Evolutionary conservation across 2,113 vertebrate genomes (phyloP).

Genomic region (Tachycineta bicolor): DNA sequence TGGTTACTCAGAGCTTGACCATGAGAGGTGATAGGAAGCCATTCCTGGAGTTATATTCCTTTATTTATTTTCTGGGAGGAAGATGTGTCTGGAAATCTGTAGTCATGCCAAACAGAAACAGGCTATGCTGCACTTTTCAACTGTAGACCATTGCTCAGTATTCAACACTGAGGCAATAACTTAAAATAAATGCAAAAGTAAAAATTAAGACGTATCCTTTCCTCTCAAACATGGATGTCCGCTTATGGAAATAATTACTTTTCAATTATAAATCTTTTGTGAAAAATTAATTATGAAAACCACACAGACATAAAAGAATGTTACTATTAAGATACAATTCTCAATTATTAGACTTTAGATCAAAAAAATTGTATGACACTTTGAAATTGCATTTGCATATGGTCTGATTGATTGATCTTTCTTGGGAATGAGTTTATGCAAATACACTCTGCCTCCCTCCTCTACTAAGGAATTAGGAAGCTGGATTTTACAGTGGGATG

Average conservation of each 20-base stretch:
- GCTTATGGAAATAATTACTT: background rate
- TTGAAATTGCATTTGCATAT: background rate
- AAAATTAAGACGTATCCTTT: background rate
- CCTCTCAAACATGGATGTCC: background rate
- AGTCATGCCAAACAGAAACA: background rate
- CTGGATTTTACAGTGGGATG: background rate
- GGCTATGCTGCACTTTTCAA: background rate
- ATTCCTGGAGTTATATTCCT: background rate
- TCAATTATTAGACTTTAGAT: background rate
- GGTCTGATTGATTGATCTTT: background rate
- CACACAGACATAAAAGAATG: background rate
- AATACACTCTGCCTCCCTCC: background rate
- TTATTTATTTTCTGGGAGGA: conserved; percentile 40
- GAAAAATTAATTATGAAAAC: background rate
- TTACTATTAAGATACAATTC: background rate
- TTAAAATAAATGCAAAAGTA: background rate
- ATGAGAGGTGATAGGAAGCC: background rate
- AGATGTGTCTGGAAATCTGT: background rate
- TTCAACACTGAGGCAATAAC: background rate
- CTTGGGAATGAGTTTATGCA: background rate
- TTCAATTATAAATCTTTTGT: background rate
- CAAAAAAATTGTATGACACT: background rate
- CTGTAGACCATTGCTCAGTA: background rate
- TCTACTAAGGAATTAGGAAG: background rate
- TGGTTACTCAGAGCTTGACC: background rate